Conservation (phyloP, 2,888 invertebrate species). For the Kryphioiulus occultus region DNA sequence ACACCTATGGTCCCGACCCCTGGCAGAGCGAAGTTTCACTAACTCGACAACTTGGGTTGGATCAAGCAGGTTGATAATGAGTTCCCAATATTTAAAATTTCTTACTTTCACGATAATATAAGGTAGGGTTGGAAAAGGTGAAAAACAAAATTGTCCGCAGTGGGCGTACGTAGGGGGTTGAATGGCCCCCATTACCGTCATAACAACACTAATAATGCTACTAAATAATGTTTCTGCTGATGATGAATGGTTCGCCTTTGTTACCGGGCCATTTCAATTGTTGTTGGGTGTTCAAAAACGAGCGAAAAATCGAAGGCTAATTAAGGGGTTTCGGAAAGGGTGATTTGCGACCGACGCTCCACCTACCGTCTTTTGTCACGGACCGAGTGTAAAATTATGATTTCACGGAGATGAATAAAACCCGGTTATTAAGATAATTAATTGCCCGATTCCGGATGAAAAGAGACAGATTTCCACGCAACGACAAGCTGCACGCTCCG, state of each 20-base stretch:
- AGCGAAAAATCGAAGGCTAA: slow-evolving; percentile 17
- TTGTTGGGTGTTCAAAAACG: not conserved
- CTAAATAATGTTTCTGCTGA: not conserved
- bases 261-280: not conserved
- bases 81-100: no score
- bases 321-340: not conserved
- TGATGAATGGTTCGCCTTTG: not conserved
- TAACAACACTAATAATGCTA: not conserved
- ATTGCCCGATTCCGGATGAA: not conserved
- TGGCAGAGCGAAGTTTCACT: no score
- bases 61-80: no score
- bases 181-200: not conserved
- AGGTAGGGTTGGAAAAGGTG: not conserved
- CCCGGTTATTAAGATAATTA: slow-evolving; percentile 18
- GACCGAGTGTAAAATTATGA: not conserved
- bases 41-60: no score
- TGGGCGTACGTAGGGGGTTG: not conserved
- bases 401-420: slow-evolving; percentile 8
- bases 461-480: slow-evolving; percentile 6
- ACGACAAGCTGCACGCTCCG: not conserved
- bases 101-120: no score
- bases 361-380: slow-evolving; percentile 15
- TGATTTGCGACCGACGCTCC: not conserved
- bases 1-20: no score
- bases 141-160: not conserved